phyloP scores from a whole-genome alignment of 2,797 vertebrate species.

The Oreochromis mossambicus region DNA sequence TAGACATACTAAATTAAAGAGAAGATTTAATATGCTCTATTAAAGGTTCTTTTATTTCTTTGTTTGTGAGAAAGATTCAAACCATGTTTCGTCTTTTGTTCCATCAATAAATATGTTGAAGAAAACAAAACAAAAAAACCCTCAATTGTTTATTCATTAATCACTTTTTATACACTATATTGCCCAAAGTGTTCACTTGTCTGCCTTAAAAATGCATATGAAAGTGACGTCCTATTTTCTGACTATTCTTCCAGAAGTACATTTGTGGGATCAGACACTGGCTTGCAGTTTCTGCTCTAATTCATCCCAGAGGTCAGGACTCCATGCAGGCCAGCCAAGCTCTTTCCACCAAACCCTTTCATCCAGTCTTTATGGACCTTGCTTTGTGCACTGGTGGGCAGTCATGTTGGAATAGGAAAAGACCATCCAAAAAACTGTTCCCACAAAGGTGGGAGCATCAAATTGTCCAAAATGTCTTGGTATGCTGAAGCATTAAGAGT shows the following conservation, averaged over 20 bases:
- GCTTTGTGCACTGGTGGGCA: not conserved
- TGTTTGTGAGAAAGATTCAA: not conserved
- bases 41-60: not conserved
- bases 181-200: not conserved
- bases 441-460: not conserved
- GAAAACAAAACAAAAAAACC: not conserved
- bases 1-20: not conserved
- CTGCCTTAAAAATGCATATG: not conserved
- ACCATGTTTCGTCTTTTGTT: not conserved
- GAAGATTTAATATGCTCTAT: not conserved
- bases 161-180: not conserved
- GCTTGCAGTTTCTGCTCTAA: not conserved
- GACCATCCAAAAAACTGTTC: not conserved
- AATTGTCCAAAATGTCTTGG: not conserved
- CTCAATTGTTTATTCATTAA: not conserved
- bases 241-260: not conserved
- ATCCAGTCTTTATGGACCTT: not conserved
- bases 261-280: not conserved
- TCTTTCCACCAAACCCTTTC: not conserved
- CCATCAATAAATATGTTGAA: not conserved
- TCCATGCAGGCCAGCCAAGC: not conserved
- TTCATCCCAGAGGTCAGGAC: not conserved
- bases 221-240: not conserved
- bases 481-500: not conserved
- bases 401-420: not conserved